phyloP scores from a whole-genome alignment of 1,140 invertebrate genomes.

The Camponotus pennsylvanicus region DNA sequence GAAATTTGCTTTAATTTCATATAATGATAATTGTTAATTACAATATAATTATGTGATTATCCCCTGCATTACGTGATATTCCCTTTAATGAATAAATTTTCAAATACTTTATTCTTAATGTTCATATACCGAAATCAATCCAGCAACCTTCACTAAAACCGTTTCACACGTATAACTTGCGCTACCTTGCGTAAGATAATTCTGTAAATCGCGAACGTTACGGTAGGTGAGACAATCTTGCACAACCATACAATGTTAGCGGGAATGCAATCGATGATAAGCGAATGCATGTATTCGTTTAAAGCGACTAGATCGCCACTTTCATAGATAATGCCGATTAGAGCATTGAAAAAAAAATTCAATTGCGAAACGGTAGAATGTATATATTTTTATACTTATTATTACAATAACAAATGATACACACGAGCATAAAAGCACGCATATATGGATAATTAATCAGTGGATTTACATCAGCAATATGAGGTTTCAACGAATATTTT shows the following conservation, averaged over 20 bases:
- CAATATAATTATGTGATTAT: background rate
- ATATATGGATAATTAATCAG: background rate
- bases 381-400: slow-evolving; percentile 25
- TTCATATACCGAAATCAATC: slow-evolving; percentile 23
- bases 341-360: slow-evolving; percentile 38
- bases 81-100: background rate
- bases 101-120: slow-evolving; percentile 6
- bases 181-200: slow-evolving; percentile 67
- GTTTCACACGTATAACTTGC: slow-evolving; percentile 42
- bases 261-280: slow-evolving; percentile 72
- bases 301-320: slow-evolving; percentile 22
- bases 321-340: slow-evolving; percentile 60
- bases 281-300: slow-evolving; percentile 53
- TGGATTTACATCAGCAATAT: slow-evolving; percentile 2
- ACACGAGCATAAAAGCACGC: slow-evolving; percentile 4
- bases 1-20: background rate
- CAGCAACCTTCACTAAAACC: slow-evolving; percentile 37
- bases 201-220: slow-evolving; percentile 56
- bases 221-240: slow-evolving; percentile 63
- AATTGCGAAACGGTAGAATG: slow-evolving; percentile 25
- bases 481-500: slow-evolving; percentile 19
- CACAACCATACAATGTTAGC: slow-evolving; percentile 63
- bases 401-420: slow-evolving; percentile 54
- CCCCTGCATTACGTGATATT: background rate
- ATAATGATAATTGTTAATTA: background rate